Evolutionary conservation across 2,113 vertebrate species (phyloP), one percentile per base, ranked within the genome.

Genomic region (Oryzias melastigma): DNA sequence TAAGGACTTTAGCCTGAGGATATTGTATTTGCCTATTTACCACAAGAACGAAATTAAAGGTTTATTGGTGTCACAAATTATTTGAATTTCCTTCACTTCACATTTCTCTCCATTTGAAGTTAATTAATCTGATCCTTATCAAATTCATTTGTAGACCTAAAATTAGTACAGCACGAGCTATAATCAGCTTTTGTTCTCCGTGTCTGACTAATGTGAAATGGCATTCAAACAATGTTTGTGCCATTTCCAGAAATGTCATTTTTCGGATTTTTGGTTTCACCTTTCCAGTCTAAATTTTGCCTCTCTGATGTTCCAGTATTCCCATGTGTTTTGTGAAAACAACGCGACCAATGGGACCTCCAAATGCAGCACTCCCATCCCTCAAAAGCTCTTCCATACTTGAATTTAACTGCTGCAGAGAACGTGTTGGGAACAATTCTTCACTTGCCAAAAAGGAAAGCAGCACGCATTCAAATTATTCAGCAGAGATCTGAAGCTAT

Each of bases 71-170:
- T 55, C 24, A 27, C 27, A 22, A 20, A 56, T 24, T 35, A 20
- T 51, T 82, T 83, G 84, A 64, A 86, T 87, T 88, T 78, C 63
- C 56, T 72, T 62, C 57, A 49, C 44, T 65, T 69, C 17, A 69
- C 41, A 77, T 84, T 71, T 62, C 58, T 60, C 67, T 74, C 73
- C 69, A 68, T 85, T 76, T 67, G 40, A 68, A 73, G 75, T 57
- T 65, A 84, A 71, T 89, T 87, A 71, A 81, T 82, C 58, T 70
- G 68, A 80, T 82, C 64, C 73, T 82, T 85, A 90, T 89, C 84
- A 62, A 68, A 84, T 80, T 75, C 85, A 86, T 89, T 58, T 81
- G 58, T 66, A 55, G 19, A 58, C 74, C 63, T 65, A 78, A 88
- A 84, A 84, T 83, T 82, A 75, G 80, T 53, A 49, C n/a, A 63